Evolutionary conservation across 2,113 vertebrate species (phyloP).

Genomic region (Varanus komodoensis): DNA sequence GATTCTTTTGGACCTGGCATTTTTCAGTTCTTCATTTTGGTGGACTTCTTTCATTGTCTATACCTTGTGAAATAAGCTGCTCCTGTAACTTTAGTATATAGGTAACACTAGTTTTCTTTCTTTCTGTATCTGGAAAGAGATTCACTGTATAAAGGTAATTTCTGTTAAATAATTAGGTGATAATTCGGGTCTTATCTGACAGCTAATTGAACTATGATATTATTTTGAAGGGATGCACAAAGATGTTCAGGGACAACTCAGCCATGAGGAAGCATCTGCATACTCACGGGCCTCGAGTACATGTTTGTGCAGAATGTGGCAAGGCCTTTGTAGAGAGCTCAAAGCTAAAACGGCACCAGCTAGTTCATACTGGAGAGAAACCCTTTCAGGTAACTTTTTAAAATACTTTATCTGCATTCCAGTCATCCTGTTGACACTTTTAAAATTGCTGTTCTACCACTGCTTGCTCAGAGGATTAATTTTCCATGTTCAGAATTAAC

Average conservation of each 20-base stretch:
- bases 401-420: too few relatives aligned
- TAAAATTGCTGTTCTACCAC: neutral
- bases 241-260: conserved; percentile 99
- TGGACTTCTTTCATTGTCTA: conserved; percentile 32
- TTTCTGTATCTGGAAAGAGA: conserved; percentile 56
- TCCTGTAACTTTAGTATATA: conserved; percentile 54
- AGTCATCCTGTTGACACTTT: neutral
- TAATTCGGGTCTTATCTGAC: conserved; percentile 21
- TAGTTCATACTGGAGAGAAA: conserved; percentile 99
- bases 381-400: conserved; percentile 91
- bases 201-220: conserved; percentile 65
- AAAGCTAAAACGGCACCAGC: conserved; percentile 96
- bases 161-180: neutral
- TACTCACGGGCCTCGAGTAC: conserved; percentile 95
- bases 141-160: neutral
- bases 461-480: neutral
- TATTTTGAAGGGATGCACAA: conserved; percentile 92
- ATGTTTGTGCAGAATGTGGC: conserved; percentile 97
- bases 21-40: conserved; percentile 16
- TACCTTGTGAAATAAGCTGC: conserved; percentile 43
- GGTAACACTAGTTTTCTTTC: conserved; percentile 42
- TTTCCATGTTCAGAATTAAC: neutral
- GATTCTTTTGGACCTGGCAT: neutral
- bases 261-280: conserved; percentile 99
- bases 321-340: conserved; percentile 99